phyloP scores from a whole-genome alignment of 2,888 invertebrate species.

The Brachynemurus nebulosus region DNA sequence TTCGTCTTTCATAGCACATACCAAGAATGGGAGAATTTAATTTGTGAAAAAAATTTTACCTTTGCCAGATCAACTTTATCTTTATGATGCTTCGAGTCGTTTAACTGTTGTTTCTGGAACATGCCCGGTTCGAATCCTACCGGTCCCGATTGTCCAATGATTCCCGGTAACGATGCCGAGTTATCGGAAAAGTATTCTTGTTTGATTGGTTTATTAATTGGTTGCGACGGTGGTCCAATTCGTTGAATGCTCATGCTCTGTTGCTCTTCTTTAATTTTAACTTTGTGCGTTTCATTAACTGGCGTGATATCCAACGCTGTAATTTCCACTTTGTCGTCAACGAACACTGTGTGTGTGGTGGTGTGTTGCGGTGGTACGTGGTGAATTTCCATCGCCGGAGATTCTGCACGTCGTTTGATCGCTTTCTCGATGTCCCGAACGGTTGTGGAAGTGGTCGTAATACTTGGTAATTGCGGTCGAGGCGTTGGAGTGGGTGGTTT shows the following conservation, averaged over 20 bases:
- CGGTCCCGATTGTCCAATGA: conserved; percentile 53
- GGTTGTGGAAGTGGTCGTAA: background rate
- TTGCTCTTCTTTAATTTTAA: background rate
- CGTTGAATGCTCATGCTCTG: conserved; percentile 22
- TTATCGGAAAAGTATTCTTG: conserved; percentile 66
- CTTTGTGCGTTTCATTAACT: background rate
- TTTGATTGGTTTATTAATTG: conserved; percentile 36
- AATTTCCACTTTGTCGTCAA: conserved; percentile 3
- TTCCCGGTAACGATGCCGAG: conserved; percentile 63
- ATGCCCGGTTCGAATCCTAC: conserved; percentile 74
- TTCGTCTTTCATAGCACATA: too few relatives aligned
- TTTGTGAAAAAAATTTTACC: conserved; percentile 25
- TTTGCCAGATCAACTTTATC: conserved; percentile 41
- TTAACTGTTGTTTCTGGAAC: conserved; percentile 46
- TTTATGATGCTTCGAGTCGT: conserved; percentile 32
- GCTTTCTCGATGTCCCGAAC: conserved; percentile 9
- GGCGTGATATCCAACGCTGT: background rate
- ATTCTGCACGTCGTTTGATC: conserved; percentile 14
- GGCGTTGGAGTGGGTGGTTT: too few relatives aligned
- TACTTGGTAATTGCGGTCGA: background rate
- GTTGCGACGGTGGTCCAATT: conserved; percentile 19
- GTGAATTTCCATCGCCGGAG: conserved; percentile 11
- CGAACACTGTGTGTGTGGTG: background rate
- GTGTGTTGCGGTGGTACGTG: background rate
- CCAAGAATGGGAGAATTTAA: background rate